These are phyloP conservation scores for Heliconius ismenius DNA, from an alignment of 2,888 invertebrate genomes.

Conservation along the genomic window DNA sequence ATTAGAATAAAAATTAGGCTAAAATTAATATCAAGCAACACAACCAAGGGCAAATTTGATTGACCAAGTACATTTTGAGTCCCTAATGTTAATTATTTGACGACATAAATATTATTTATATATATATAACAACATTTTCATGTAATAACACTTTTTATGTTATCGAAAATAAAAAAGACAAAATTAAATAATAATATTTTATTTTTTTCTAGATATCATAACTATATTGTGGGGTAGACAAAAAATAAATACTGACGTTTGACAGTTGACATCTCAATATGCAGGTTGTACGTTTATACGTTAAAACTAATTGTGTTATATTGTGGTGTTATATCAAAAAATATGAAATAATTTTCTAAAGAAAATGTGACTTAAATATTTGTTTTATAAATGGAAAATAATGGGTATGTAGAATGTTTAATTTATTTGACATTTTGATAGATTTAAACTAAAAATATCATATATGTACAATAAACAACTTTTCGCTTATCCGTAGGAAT, in stretches of 20 bases:
- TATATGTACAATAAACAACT: not conserved
- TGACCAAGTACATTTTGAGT: too few species aligned
- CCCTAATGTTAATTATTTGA: too few species aligned
- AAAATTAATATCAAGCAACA: too few species aligned
- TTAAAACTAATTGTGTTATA: not conserved
- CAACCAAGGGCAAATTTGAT: too few species aligned
- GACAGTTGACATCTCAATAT: not conserved
- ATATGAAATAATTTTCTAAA: not conserved
- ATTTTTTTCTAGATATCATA: not conserved
- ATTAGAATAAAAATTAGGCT: too few species aligned
- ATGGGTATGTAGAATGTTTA: conserved; percentile 4
- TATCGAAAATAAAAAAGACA: too few species aligned
- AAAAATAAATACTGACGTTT: not conserved
- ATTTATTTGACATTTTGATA: not conserved
- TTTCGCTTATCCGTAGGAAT: not conserved
- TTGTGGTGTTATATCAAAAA: not conserved
- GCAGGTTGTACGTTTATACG: not conserved
- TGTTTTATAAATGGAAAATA: conserved; percentile 7
- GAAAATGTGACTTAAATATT: not conserved
- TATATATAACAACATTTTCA: too few species aligned
- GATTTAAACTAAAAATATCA: too few species aligned
- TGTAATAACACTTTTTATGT: too few species aligned
- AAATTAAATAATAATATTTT: too few species aligned
- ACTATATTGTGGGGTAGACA: not conserved
- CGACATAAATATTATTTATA: too few species aligned